phyloP scores from a whole-genome alignment of 2,113 vertebrate genomes.

The Scalopus aquaticus region DNA sequence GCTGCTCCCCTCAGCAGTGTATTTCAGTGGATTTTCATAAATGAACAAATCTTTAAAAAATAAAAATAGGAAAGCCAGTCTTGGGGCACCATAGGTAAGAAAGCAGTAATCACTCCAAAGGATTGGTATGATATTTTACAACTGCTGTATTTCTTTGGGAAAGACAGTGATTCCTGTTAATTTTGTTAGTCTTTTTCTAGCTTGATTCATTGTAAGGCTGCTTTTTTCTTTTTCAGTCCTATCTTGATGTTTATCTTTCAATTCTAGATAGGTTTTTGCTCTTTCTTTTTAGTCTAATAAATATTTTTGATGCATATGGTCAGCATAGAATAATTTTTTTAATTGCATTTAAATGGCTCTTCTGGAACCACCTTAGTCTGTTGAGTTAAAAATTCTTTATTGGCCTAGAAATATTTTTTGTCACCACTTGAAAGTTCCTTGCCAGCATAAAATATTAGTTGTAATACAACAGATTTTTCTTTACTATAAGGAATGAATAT shows the following conservation, averaged over 20 bases:
- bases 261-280: constrained; percentile 3
- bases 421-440: neutral
- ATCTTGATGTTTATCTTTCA: constrained; percentile 34
- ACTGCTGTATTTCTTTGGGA: constrained; percentile 30
- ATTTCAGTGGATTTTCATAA: no score
- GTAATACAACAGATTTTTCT: neutral
- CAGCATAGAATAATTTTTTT: neutral
- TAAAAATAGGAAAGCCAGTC: constrained; percentile 18
- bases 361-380: constrained; percentile 4
- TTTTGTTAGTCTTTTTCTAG: constrained; percentile 33
- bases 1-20: no score
- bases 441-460: constrained; percentile 26
- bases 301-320: neutral
- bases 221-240: neutral
- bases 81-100: constrained; percentile 2
- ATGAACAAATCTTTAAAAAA: no score
- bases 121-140: constrained; percentile 51
- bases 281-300: constrained; percentile 25
- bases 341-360: neutral
- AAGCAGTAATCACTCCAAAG: constrained; percentile 20
- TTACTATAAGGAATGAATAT: neutral
- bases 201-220: constrained; percentile 15
- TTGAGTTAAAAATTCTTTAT: constrained; percentile 19
- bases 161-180: constrained; percentile 52
- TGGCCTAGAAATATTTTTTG: constrained; percentile 43